Evolutionary conservation across 2,888 invertebrate genomes (phyloP).

Genomic region (Acholoe squamosa): DNA sequence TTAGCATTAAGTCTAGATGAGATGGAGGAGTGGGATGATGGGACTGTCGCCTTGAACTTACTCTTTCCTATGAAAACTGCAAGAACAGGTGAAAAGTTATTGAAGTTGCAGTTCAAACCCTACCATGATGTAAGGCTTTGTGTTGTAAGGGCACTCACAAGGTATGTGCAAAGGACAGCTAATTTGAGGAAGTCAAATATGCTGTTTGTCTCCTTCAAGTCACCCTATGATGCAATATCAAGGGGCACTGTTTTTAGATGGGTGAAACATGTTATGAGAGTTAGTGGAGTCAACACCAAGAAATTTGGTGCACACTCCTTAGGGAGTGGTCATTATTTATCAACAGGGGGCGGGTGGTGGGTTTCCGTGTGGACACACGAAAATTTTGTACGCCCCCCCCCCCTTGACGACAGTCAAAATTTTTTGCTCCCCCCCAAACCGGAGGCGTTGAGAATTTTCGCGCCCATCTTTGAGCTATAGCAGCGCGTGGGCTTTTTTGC

Average conservation of each 20-base stretch:
- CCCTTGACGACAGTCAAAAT: too few species aligned
- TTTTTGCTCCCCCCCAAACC: too few species aligned
- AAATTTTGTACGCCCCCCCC: too few species aligned
- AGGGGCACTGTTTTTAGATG: neutral
- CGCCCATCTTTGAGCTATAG: too few species aligned
- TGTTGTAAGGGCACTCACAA: neutral
- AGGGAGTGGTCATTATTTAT: too few species aligned
- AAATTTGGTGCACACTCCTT: neutral
- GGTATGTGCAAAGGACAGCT: neutral
- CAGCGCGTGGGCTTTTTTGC: too few species aligned
- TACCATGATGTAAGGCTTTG: neutral
- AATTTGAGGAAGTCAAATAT: neutral
- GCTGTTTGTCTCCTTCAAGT: neutral
- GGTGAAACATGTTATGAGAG: neutral
- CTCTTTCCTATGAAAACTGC: neutral
- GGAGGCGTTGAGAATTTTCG: too few species aligned
- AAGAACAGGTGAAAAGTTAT: neutral
- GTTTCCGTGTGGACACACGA: too few species aligned
- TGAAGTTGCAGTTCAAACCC: neutral
- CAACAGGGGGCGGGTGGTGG: too few species aligned
- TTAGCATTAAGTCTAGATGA: neutral
- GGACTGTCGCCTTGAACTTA: neutral
- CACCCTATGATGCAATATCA: neutral
- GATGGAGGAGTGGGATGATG: neutral
- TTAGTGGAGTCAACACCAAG: neutral